Conservation (phyloP, 1,140 invertebrate species). For the Andrena cerasifolii region DNA sequence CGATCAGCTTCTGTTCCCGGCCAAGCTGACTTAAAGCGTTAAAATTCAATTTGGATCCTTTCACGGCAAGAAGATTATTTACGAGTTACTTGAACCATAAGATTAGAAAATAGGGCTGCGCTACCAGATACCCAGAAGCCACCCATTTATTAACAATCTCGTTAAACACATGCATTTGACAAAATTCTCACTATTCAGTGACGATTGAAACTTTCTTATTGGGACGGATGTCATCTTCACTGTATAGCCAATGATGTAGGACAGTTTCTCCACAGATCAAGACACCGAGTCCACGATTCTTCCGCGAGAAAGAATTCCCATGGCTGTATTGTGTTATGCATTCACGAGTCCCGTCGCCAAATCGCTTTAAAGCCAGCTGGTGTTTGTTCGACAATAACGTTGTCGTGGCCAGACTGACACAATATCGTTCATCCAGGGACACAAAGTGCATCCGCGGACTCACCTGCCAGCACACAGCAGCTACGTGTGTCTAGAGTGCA, state of each 20-base stretch:
- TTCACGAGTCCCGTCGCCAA: not conserved
- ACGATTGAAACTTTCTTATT: too few relatives aligned
- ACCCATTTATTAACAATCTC: too few relatives aligned
- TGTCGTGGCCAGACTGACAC: not conserved
- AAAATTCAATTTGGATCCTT: too few relatives aligned
- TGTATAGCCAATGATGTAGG: not conserved
- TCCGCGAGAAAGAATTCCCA: not conserved
- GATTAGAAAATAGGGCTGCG: too few relatives aligned
- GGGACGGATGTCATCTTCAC: not conserved
- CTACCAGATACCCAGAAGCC: too few relatives aligned
- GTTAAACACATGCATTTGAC: too few relatives aligned
- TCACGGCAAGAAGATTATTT: too few relatives aligned
- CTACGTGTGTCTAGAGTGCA: conserved; percentile 5
- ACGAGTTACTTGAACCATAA: too few relatives aligned
- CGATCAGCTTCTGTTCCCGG: not conserved
- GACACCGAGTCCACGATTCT: not conserved
- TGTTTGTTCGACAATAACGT: conserved; percentile 1
- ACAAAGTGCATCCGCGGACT: not conserved
- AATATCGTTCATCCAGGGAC: not conserved
- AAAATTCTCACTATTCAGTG: too few relatives aligned
- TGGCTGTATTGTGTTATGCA: not conserved
- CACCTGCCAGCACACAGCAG: not conserved
- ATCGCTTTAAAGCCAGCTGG: conserved; percentile 11
- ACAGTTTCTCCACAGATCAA: not conserved
- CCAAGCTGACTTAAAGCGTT: too few relatives aligned